Conservation (phyloP, 2,113 vertebrate species). For the Girardinichthys multiradiatus region DNA sequence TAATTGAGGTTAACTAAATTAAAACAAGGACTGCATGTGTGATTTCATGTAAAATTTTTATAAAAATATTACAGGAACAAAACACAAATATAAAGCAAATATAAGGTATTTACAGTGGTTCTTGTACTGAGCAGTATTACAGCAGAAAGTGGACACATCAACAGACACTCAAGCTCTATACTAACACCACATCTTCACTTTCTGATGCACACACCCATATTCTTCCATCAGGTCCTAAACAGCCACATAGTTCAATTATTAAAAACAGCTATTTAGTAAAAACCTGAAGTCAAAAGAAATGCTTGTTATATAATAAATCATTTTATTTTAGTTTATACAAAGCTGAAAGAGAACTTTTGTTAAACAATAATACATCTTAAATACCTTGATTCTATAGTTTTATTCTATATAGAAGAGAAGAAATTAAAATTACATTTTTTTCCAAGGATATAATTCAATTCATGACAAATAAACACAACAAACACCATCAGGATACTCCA, state of each 20-base stretch:
- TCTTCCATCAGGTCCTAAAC: slow-evolving; percentile 15
- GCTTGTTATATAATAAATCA: slow-evolving; percentile 8
- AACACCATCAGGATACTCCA: slow-evolving; percentile 49
- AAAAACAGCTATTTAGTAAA: slow-evolving; percentile 52
- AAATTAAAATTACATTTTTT: background rate
- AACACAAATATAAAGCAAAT: slow-evolving; percentile 14
- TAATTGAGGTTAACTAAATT: background rate
- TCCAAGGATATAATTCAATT: background rate
- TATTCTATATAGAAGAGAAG: slow-evolving; percentile 26
- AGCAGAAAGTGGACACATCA: slow-evolving; percentile 29
- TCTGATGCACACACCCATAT: slow-evolving; percentile 11
- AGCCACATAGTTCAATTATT: slow-evolving; percentile 29
- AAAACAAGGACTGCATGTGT: slow-evolving; percentile 18
- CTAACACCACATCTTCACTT: slow-evolving; percentile 44
- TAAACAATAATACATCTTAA: slow-evolving; percentile 14
- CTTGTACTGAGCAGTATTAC: slow-evolving; percentile 2
- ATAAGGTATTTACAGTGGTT: slow-evolving; percentile 40
- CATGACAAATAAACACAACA: slow-evolving; percentile 27
- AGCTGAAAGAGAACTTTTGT: slow-evolving; percentile 21
- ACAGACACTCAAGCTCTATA: slow-evolving; percentile 44
- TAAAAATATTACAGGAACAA: slow-evolving; percentile 70
- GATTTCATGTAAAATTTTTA: slow-evolving; percentile 73
- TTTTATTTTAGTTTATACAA: slow-evolving; percentile 17
- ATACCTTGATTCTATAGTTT: slow-evolving; percentile 55
- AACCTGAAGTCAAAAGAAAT: slow-evolving; percentile 23